Conservation (phyloP, 1,140 invertebrate genomes). For the Araneus ventricosus region DNA sequence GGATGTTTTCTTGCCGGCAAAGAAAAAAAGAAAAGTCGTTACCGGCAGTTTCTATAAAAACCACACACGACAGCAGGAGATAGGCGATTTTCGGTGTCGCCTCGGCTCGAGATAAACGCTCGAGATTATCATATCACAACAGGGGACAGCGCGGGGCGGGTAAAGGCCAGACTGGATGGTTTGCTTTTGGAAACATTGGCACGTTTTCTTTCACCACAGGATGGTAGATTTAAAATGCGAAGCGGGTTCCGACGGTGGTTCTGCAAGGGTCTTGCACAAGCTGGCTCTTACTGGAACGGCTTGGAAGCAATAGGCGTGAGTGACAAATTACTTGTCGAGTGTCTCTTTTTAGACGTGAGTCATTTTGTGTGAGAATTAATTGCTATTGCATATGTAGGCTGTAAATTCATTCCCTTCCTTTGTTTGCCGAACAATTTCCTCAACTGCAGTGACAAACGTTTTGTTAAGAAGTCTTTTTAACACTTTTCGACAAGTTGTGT, state of each 20-base stretch:
- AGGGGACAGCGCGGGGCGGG: neutral
- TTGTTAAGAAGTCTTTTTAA: too few relatives aligned
- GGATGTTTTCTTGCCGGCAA: constrained; percentile 23
- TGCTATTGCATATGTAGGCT: too few relatives aligned
- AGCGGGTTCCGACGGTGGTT: neutral
- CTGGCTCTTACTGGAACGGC: neutral
- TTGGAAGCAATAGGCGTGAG: neutral
- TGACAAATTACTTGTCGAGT: neutral
- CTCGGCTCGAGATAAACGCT: neutral
- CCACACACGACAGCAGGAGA: neutral
- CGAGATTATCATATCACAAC: neutral
- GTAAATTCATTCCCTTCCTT: too few relatives aligned
- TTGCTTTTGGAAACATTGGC: neutral
- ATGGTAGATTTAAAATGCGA: constrained; percentile 4
- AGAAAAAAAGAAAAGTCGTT: neutral
- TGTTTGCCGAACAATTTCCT: too few relatives aligned
- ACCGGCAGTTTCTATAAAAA: constrained; percentile 34
- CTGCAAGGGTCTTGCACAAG: neutral
- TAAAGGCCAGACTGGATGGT: neutral
- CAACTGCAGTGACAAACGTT: too few relatives aligned
- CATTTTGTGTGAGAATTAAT: neutral
- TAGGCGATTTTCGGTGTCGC: constrained; percentile 22
- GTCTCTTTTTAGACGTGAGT: neutral
- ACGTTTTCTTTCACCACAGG: neutral
- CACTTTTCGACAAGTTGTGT: too few relatives aligned